A percentile compares a stretch with the other conserved stretches of the same genome.
Conservation (phyloP, 2,797 vertebrate species). For the Anguilla marmorata region DNA sequence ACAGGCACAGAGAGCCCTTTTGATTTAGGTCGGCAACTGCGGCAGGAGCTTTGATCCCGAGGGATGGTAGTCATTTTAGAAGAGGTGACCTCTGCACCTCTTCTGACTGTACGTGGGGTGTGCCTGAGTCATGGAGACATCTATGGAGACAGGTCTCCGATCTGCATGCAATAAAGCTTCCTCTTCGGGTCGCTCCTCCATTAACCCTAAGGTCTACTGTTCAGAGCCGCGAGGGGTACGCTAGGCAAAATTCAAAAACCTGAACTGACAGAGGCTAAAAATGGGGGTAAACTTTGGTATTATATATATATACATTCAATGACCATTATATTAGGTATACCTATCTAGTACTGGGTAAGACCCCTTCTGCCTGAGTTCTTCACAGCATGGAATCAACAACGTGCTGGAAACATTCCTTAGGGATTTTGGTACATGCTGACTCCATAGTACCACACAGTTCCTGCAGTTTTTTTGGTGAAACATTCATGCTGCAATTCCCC, state of each 20-base stretch:
- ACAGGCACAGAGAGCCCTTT: slow-evolving; percentile 4
- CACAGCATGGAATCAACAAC: too few relatives aligned
- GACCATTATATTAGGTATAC: too few relatives aligned
- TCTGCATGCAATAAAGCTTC: slow-evolving; percentile 58
- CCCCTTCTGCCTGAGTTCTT: too few relatives aligned
- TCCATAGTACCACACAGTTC: too few relatives aligned
- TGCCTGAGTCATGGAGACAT: slow-evolving; percentile 14
- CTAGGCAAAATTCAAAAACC: too few relatives aligned
- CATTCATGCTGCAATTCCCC: too few relatives aligned
- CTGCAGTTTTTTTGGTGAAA: too few relatives aligned
- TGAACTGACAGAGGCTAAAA: not conserved
- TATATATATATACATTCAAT: too few relatives aligned
- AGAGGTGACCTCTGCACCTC: slow-evolving; percentile 9
- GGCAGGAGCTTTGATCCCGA: slow-evolving; percentile 14
- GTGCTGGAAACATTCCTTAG: too few relatives aligned
- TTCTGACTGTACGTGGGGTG: slow-evolving; percentile 4
- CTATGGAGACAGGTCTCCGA: slow-evolving; percentile 47
- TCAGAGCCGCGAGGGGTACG: slow-evolving; percentile 19
- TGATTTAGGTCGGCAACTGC: not conserved
- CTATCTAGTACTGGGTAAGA: too few relatives aligned
- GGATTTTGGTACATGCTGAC: too few relatives aligned
- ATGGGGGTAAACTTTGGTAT: not conserved
- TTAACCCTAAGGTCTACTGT: slow-evolving; percentile 53
- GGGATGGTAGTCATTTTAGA: not conserved
- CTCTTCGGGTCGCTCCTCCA: slow-evolving; percentile 53